Conservation (phyloP, 2,888 invertebrate genomes). For the Rotaria magnacalcarata region DNA sequence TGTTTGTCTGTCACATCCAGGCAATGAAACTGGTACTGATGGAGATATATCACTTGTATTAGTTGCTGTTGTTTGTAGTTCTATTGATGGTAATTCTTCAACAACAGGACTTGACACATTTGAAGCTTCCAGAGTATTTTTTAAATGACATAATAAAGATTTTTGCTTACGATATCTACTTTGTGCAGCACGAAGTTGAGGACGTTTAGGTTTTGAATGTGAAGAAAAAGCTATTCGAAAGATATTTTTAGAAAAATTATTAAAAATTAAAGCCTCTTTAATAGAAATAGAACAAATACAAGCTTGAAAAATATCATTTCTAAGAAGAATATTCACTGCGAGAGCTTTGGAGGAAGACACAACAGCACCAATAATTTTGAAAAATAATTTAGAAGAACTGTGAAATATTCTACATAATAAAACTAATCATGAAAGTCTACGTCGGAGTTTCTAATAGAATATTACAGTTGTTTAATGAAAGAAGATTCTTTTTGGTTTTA, state of each 20-base stretch:
- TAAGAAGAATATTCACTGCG: too few species aligned
- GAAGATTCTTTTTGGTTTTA: too few species aligned
- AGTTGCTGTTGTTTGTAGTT: too few species aligned
- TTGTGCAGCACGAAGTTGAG: not conserved
- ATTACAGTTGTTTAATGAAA: too few species aligned
- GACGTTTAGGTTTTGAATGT: conserved; percentile 25
- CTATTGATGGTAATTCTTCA: not conserved
- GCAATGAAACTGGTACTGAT: not conserved
- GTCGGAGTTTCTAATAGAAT: too few species aligned
- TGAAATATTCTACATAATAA: too few species aligned
- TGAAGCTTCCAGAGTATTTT: not conserved
- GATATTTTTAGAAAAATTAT: conserved; percentile 48
- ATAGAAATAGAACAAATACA: too few species aligned
- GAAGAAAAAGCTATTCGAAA: not conserved
- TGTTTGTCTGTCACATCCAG: not conserved
- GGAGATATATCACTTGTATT: not conserved
- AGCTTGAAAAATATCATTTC: too few species aligned
- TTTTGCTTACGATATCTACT: conserved; percentile 2
- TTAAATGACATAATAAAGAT: conserved; percentile 20
- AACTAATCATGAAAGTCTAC: too few species aligned
- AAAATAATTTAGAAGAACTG: too few species aligned
- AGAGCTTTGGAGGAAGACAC: too few species aligned
- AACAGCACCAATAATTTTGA: too few species aligned
- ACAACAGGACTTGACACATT: not conserved
- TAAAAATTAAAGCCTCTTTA: conserved; percentile 58